Percentiles rank a stretch among this genome's conserved stretches.
phyloP scores from a whole-genome alignment of 2,113 vertebrate genomes.

The Vulpes vulpes region DNA sequence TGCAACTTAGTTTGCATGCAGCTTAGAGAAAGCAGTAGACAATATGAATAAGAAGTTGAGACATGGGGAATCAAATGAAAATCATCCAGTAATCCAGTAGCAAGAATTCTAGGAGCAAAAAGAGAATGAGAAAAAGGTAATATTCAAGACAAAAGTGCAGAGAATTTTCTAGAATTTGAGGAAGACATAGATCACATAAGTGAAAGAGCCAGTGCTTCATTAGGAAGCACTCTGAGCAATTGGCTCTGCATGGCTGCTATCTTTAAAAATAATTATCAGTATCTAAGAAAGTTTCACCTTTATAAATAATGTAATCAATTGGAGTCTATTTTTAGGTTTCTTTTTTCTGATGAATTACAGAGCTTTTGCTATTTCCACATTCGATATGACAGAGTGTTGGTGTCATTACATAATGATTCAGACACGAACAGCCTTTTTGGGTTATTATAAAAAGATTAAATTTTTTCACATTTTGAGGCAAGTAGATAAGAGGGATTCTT shows the following conservation, averaged over 20 bases:
- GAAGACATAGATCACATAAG: not conserved
- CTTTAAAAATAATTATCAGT: constrained; percentile 53
- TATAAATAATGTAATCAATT: constrained; percentile 59
- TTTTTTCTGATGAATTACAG: constrained; percentile 41
- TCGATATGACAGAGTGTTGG: not conserved
- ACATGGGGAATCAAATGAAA: not conserved
- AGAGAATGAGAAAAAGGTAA: not conserved
- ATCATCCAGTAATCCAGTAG: not conserved
- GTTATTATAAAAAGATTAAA: constrained; percentile 50
- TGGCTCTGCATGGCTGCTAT: not conserved
- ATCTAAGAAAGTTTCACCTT: constrained; percentile 49
- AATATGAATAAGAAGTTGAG: not conserved
- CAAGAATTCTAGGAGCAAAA: not conserved
- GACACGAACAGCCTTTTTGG: constrained; percentile 37
- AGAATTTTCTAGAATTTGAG: constrained; percentile 19
- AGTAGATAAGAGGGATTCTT: constrained; percentile 16
- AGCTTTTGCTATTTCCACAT: not conserved
- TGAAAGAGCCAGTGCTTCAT: not conserved
- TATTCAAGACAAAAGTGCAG: not conserved
- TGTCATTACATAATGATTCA: constrained; percentile 60
- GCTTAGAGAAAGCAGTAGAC: not conserved
- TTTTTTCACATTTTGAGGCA: constrained; percentile 16
- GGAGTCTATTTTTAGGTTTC: constrained; percentile 42
- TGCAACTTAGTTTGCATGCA: not conserved
- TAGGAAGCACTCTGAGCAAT: not conserved